These are phyloP conservation scores for Polyommatus iphigenia DNA, from an alignment of 2,888 invertebrate genomes.

Conservation along the genomic window DNA sequence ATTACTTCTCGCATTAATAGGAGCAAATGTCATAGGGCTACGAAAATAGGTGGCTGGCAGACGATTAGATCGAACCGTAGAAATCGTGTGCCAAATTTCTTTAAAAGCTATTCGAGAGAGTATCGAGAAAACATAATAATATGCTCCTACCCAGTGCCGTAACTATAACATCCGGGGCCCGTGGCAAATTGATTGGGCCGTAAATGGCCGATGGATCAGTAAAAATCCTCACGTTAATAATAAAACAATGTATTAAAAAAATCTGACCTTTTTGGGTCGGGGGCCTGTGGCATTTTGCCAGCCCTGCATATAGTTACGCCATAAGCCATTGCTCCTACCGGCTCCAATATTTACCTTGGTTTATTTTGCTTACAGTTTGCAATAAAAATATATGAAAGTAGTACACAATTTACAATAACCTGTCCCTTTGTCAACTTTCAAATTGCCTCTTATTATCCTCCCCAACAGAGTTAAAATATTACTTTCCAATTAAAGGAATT, in stretches of 20 bases:
- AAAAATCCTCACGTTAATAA: too few species aligned
- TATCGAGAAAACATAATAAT: slow-evolving; percentile 7
- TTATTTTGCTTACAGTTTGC: background rate
- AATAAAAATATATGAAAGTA: slow-evolving; percentile 12
- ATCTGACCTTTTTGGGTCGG: too few species aligned
- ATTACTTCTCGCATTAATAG: slow-evolving; percentile 25
- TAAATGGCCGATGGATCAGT: too few species aligned
- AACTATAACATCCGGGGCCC: too few species aligned
- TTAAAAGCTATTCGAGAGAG: slow-evolving; percentile 31
- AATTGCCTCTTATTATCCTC: background rate
- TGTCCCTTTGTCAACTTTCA: background rate
- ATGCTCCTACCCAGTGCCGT: background rate
- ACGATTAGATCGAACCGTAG: slow-evolving; percentile 39
- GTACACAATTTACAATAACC: background rate
- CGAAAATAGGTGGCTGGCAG: slow-evolving; percentile 47
- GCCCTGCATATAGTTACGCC: too few species aligned
- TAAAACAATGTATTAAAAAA: too few species aligned
- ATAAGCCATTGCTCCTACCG: background rate
- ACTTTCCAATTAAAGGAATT: background rate
- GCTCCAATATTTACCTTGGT: background rate
- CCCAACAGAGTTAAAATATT: background rate
- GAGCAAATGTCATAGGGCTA: slow-evolving; percentile 43
- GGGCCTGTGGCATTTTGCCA: too few species aligned
- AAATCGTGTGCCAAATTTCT: slow-evolving; percentile 43
- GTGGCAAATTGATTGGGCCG: too few species aligned